Evolutionary conservation across 2,113 vertebrate genomes (phyloP), one percentile per base, ranked within the genome.

Genomic region (Turdus rufiventris): DNA sequence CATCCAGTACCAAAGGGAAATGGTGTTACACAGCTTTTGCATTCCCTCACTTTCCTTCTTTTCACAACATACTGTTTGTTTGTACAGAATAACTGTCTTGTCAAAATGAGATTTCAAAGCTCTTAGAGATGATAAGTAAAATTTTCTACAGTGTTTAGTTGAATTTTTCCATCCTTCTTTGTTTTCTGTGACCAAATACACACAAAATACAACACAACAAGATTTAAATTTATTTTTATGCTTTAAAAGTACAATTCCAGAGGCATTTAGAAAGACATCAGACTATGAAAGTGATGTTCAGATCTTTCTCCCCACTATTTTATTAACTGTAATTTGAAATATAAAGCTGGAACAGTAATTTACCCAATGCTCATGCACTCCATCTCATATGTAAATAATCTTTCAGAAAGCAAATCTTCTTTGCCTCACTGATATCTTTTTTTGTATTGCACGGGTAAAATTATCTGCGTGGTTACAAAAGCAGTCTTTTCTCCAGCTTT

Each of bases 1-100:
- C 71, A 66, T 66, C 67, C 51, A 85, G 58, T 70, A 88, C 74
- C 58, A 73, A 5, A n/a, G 81, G 81, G 81, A 96, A 94, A 88
- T 54, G 24, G 8, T 73, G 48, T 76, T 82, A 79, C 60, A 83
- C 20, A 73, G 58, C 54, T 93, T 91, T 89, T 89, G 71, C 81
- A 82, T 94, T 91, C 91, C 67, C 26, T 93, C 0, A 2, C 31
- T 83, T 88, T 89, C 56, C 29, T 65, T 65, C 58, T 85, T 92
- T 54, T 85, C 43, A 47, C 21, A 89, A 54, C 38, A n/a, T 63
- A 14, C 18, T 82, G 56, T 31, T 87, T 84, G 33, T 60, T 93
- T 91, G 81, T 47, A 58, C 56, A 58, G 58, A 68, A 7, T 61
- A 67, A 38, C n/a, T 62, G 40, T 77, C 57, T 40, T 47, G 33